These are phyloP conservation scores for Cheilosia pagana DNA, from an alignment of 2,888 invertebrate species.

Conservation along the genomic window DNA sequence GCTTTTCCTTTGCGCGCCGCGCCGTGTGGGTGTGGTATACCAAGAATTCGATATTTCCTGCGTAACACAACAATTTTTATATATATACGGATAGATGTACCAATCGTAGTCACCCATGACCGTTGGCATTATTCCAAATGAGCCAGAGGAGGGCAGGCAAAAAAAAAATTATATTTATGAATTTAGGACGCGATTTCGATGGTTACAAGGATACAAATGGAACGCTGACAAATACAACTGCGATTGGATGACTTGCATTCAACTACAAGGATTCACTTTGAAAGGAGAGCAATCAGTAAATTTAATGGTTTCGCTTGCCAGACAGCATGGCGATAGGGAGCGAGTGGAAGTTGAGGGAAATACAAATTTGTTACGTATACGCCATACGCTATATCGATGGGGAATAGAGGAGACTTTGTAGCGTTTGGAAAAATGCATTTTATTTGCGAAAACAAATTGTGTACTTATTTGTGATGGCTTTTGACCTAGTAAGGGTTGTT, in stretches of 20 bases:
- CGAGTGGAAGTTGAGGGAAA: not conserved
- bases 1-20: not conserved
- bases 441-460: too few relatives aligned
- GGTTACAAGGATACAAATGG: slow-evolving; percentile 5
- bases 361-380: slow-evolving; percentile 26
- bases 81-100: not conserved
- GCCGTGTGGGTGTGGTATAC: not conserved
- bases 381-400: not conserved
- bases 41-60: not conserved
- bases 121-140: slow-evolving; percentile 43
- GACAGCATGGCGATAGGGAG: not conserved
- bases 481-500: too few relatives aligned
- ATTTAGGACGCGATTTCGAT: not conserved
- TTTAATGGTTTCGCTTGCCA: slow-evolving; percentile 10
- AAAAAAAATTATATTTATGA: slow-evolving; percentile 7
- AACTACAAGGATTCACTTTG: not conserved
- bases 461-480: too few relatives aligned
- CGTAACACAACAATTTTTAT: not conserved
- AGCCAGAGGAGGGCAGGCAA: not conserved
- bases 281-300: not conserved
- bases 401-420: not conserved
- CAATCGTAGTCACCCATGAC: slow-evolving; percentile 10
- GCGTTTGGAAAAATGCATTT: too few relatives aligned
- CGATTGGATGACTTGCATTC: not conserved
- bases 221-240: not conserved